Evolutionary conservation across 2,797 vertebrate genomes (phyloP).

Genomic region (Manis pentadactyla): DNA sequence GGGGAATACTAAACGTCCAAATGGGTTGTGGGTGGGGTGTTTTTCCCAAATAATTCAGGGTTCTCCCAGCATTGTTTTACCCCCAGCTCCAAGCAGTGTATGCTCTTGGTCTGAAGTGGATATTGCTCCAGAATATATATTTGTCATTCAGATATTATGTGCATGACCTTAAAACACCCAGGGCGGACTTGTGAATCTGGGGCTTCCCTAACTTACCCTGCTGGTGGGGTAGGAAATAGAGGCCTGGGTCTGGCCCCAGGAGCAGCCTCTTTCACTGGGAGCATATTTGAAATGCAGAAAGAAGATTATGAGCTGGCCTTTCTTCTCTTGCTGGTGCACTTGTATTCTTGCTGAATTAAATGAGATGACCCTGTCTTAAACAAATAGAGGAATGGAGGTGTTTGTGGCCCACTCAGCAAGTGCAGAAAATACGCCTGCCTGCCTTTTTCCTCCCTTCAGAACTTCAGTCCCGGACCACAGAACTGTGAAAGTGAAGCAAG

Average conservation of each 20-base stretch:
- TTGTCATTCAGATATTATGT: neutral
- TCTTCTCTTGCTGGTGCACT: neutral
- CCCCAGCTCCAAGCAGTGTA: neutral
- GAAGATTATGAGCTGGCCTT: neutral
- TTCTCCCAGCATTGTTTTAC: neutral
- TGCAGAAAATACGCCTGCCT: neutral
- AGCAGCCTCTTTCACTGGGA: neutral
- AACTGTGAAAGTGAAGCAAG: conserved; percentile 8
- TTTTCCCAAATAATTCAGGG: neutral
- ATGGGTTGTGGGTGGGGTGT: neutral
- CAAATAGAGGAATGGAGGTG: neutral
- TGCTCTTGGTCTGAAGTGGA: neutral
- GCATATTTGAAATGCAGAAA: conserved; percentile 33
- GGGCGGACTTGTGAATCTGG: neutral
- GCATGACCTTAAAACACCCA: neutral
- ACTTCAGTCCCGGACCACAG: conserved; percentile 2
- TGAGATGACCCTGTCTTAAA: conserved; percentile 24
- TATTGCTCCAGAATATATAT: neutral
- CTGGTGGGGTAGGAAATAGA: neutral
- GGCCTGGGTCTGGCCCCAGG: neutral
- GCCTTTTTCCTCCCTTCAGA: neutral
- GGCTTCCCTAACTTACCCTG: neutral
- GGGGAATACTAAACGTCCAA: neutral
- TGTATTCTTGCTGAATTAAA: conserved; percentile 54
- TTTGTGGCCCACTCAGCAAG: conserved; percentile 22